Evolutionary conservation across 2,888 invertebrate genomes (phyloP).

Genomic region (Matsumyia berberina): DNA sequence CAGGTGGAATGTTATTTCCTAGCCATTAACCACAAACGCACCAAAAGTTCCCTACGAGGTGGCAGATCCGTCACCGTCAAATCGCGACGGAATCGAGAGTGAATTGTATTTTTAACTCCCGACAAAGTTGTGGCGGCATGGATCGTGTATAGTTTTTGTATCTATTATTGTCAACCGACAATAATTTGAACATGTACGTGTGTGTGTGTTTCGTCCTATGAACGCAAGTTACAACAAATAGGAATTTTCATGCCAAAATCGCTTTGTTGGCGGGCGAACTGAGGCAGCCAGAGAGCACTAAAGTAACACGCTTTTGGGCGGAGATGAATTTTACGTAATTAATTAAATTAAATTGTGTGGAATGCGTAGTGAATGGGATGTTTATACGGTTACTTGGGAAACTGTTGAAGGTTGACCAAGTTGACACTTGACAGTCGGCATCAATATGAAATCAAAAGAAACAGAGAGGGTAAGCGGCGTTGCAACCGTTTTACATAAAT

Average conservation of each 20-base stretch:
- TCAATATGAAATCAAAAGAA: too few relatives aligned
- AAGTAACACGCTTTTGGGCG: slow-evolving; percentile 49
- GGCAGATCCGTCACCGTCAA: slow-evolving; percentile 63
- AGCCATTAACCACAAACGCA: slow-evolving; percentile 38
- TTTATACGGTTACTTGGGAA: not conserved
- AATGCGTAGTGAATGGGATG: slow-evolving; percentile 11
- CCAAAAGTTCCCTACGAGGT: slow-evolving; percentile 69
- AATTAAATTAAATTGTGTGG: slow-evolving; percentile 51
- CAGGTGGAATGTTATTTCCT: slow-evolving; percentile 52
- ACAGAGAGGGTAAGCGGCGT: too few relatives aligned
- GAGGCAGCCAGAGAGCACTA: slow-evolving; percentile 2
- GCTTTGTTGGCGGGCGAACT: slow-evolving; percentile 60
- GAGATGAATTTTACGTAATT: slow-evolving; percentile 59
- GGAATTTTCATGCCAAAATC: slow-evolving; percentile 46
- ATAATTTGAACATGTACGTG: slow-evolving; percentile 38
- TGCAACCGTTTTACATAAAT: too few relatives aligned
- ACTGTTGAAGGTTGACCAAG: slow-evolving; percentile 7
- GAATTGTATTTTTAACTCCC: slow-evolving; percentile 64
- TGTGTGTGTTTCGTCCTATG: slow-evolving; percentile 9
- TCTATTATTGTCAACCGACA: slow-evolving; percentile 56
- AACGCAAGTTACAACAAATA: slow-evolving; percentile 48
- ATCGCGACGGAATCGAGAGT: slow-evolving; percentile 51
- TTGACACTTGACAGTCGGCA: not conserved
- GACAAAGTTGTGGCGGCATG: not conserved
- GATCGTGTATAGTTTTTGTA: slow-evolving; percentile 3